Percentiles rank a stretch among this genome's conserved stretches.
phyloP scores from a whole-genome alignment of 2,797 vertebrate species.

The Tangara arthus region DNA sequence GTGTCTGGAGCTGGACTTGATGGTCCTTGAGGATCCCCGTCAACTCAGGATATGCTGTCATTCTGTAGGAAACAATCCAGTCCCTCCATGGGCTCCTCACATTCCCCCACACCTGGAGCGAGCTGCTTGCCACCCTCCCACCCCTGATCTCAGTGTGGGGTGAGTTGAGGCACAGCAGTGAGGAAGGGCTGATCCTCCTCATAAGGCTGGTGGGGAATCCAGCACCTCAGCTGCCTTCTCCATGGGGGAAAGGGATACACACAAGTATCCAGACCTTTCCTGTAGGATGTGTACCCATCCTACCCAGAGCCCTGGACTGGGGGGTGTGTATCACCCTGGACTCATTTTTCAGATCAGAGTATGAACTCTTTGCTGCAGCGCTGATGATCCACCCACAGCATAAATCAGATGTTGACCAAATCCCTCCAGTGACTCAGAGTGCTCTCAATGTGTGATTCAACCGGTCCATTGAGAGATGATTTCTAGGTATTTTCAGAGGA shows the following conservation, averaged over 20 bases:
- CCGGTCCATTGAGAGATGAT: neutral
- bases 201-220: accelerated
- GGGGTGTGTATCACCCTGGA: neutral
- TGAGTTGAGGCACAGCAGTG: neutral
- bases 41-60: neutral
- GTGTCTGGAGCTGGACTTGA: accelerated
- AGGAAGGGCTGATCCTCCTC: neutral
- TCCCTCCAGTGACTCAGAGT: neutral
- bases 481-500: neutral
- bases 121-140: accelerated
- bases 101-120: neutral
- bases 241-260: neutral
- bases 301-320: neutral
- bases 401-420: neutral
- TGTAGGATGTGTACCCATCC: neutral
- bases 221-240: neutral
- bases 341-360: neutral
- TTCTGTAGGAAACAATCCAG: neutral
- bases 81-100: neutral
- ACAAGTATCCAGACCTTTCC: neutral
- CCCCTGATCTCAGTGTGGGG: neutral
- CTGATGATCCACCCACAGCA: neutral
- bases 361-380: neutral
- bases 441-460: neutral
- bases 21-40: neutral